These are phyloP conservation scores for Suncus etruscus DNA, from an alignment of 2,113 vertebrate genomes.

Conservation along the genomic window DNA sequence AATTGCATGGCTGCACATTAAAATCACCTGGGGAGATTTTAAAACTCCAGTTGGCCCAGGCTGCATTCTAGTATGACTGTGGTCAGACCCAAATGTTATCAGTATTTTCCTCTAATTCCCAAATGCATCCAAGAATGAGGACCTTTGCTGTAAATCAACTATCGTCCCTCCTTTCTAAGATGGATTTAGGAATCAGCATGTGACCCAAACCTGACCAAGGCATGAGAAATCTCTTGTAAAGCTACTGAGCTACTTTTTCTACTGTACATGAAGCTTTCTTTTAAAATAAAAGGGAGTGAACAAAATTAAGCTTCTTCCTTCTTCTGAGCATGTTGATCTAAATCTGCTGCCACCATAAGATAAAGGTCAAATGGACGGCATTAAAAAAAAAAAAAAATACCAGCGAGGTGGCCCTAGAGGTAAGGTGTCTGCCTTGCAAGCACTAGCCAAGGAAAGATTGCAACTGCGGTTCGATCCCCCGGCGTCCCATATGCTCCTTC, in stretches of 20 bases:
- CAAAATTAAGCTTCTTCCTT: background rate
- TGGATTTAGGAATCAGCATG: background rate
- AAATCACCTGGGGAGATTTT: background rate
- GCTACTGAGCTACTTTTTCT: background rate
- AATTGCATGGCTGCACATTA: background rate
- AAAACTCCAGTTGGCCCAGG: background rate
- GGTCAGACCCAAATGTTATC: background rate
- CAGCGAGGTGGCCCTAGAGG: no score
- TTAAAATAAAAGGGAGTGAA: background rate
- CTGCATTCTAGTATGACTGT: background rate
- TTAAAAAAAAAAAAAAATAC: background rate
- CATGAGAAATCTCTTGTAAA: background rate
- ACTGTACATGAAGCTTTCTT: background rate
- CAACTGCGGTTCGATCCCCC: no score
- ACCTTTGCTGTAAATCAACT: background rate
- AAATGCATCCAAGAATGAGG: background rate
- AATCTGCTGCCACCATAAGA: background rate
- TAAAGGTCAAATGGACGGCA: background rate
- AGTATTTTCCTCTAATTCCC: background rate
- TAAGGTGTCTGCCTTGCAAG: no score
- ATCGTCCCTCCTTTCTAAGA: background rate
- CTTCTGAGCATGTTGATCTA: background rate
- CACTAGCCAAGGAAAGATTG: no score
- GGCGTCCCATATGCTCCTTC: no score
- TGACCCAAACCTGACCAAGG: background rate